A percentile compares a stretch with the other conserved stretches of the same genome.
These are phyloP conservation scores for Lordiphosa collinella DNA, from an alignment of 1,140 invertebrate genomes.

Conservation along the genomic window DNA sequence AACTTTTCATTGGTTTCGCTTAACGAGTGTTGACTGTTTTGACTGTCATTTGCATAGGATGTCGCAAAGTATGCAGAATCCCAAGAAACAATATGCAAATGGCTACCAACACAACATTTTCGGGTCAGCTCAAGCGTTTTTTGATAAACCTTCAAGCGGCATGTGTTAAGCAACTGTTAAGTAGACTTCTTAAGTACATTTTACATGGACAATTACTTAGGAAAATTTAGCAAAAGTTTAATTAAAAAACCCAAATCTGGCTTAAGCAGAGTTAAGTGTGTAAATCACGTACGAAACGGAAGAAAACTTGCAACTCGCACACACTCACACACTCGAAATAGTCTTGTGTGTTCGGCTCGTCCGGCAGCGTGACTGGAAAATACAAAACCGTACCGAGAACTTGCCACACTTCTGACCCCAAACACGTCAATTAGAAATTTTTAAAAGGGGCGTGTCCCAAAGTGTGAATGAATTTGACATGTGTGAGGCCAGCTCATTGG, in stretches of 20 bases:
- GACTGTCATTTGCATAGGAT: conserved; percentile 59
- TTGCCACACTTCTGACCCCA: conserved; percentile 62
- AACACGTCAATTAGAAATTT: conserved; percentile 65
- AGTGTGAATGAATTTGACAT: conserved; percentile 54
- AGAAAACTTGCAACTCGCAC: conserved; percentile 30
- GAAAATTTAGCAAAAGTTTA: conserved; percentile 18
- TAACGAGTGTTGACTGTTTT: background rate
- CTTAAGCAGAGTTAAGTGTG: conserved; percentile 4
- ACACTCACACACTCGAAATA: conserved; percentile 24
- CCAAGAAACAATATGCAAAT: conserved; percentile 70
- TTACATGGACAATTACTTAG: conserved; percentile 61
- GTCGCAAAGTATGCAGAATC: conserved; percentile 68
- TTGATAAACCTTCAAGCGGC: conserved; percentile 37
- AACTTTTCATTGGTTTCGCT: background rate
- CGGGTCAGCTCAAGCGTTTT: conserved; percentile 52
- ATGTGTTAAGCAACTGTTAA: conserved; percentile 69
- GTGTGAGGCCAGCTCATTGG: conserved; percentile 6
- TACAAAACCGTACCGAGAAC: conserved; percentile 26
- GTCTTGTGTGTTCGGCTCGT: conserved; percentile 52
- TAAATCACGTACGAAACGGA: conserved; percentile 45
- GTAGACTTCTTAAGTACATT: conserved; percentile 47
- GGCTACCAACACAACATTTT: conserved; percentile 26
- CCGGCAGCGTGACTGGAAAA: conserved; percentile 47
- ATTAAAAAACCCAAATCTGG: conserved; percentile 41
- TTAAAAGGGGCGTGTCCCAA: conserved; percentile 25